phyloP scores from a whole-genome alignment of 1,140 invertebrate genomes.

The Brachionus rotundiformis region DNA sequence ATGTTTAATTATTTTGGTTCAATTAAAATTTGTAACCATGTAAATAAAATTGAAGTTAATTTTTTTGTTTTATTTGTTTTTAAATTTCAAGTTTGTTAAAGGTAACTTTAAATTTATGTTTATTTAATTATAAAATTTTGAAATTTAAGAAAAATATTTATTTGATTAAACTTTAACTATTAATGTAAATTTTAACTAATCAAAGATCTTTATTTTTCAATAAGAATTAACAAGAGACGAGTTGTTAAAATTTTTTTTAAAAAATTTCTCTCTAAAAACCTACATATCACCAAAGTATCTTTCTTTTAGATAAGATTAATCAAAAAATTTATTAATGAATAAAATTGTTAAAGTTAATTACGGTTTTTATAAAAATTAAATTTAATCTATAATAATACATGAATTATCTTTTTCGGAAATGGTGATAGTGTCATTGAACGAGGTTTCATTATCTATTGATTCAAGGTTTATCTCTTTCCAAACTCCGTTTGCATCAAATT shows the following conservation, averaged over 20 bases:
- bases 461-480: conserved; percentile 7
- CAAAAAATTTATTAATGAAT: conserved; percentile 9
- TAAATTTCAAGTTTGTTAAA: background rate
- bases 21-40: background rate
- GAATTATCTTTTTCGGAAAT: background rate
- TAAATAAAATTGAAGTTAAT: background rate
- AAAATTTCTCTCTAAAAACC: too few species aligned
- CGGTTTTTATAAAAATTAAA: too few species aligned
- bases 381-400: conserved; percentile 37
- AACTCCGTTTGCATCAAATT: conserved; percentile 8
- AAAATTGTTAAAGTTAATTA: too few species aligned
- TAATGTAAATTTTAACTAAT: too few species aligned
- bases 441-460: background rate
- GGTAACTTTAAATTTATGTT: background rate
- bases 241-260: too few species aligned
- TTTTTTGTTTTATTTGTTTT: background rate
- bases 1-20: background rate
- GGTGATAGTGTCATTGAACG: background rate
- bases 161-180: too few species aligned
- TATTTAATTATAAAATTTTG: too few species aligned
- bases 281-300: too few species aligned
- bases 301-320: too few species aligned
- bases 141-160: too few species aligned
- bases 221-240: too few species aligned
- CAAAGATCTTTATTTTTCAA: too few species aligned